phyloP scores from a whole-genome alignment of 1,140 invertebrate species.

The Telenomus remus region DNA sequence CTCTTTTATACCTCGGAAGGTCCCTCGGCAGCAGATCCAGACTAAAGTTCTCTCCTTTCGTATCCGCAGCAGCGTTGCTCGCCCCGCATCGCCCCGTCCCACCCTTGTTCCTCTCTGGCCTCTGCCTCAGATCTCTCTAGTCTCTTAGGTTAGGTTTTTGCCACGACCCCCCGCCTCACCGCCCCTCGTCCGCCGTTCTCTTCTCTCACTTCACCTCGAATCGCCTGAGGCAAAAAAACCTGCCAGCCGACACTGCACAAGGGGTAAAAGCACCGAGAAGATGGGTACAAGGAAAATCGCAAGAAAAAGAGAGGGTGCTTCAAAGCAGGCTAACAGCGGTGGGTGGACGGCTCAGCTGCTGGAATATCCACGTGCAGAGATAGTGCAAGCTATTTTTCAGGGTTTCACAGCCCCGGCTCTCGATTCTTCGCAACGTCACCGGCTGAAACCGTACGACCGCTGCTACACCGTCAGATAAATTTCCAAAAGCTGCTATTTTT shows the following conservation, averaged over 20 bases:
- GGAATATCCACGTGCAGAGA: slow-evolving; percentile 56
- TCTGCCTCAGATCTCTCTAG: slow-evolving; percentile 67
- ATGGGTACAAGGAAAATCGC: slow-evolving; percentile 45
- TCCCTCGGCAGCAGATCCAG: slow-evolving; percentile 67
- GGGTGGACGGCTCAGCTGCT: slow-evolving; percentile 50
- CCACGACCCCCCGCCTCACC: slow-evolving; percentile 25
- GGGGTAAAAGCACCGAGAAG: slow-evolving; percentile 54
- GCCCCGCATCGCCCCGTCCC: slow-evolving; percentile 46
- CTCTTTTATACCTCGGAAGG: slow-evolving; percentile 72
- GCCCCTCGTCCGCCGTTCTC: slow-evolving; percentile 26
- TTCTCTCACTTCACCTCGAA: slow-evolving; percentile 58
- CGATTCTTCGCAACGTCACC: slow-evolving; percentile 46
- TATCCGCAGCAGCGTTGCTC: slow-evolving; percentile 65
- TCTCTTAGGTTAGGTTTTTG: slow-evolving; percentile 72
- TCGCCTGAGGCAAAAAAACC: slow-evolving; percentile 69
- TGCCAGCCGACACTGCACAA: slow-evolving; percentile 61
- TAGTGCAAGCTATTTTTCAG: slow-evolving; percentile 70
- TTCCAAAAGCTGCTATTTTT: slow-evolving; percentile 16
- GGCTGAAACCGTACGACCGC: slow-evolving; percentile 29
- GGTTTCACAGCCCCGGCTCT: slow-evolving; percentile 48
- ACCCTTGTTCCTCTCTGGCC: slow-evolving; percentile 67
- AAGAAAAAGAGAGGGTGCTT: slow-evolving; percentile 39
- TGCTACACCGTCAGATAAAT: slow-evolving; percentile 23
- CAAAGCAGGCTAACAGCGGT: slow-evolving; percentile 32
- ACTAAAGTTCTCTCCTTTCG: slow-evolving; percentile 69